Conservation (phyloP, 2,113 vertebrate species). For the Macquaria ambigua region DNA sequence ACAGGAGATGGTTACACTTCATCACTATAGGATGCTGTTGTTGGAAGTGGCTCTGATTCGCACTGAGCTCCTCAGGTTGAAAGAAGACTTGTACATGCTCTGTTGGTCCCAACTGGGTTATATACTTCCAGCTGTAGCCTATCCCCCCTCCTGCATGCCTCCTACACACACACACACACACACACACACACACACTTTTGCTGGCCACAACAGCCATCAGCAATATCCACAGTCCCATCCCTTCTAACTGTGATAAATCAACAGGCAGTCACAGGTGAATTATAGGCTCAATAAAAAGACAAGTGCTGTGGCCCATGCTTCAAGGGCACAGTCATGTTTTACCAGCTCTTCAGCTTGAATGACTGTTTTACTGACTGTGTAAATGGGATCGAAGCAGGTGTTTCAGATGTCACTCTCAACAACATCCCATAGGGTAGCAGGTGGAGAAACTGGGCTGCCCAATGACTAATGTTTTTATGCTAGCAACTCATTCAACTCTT, state of each 20-base stretch:
- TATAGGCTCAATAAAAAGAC: conserved; percentile 73
- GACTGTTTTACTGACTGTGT: conserved; percentile 71
- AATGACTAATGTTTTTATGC: conserved; percentile 64
- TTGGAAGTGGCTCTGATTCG: conserved; percentile 43
- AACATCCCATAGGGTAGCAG: conserved; percentile 65
- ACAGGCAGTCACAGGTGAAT: conserved; percentile 68
- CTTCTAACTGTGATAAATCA: conserved; percentile 71
- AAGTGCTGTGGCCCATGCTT: conserved; percentile 41
- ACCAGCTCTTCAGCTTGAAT: conserved; percentile 64
- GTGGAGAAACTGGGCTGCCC: conserved; percentile 56
- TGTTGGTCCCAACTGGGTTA: conserved; percentile 59
- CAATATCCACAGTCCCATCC: conserved; percentile 43
- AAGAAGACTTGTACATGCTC: conserved; percentile 52
- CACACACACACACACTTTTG: conserved; percentile 26
- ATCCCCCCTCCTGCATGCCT: conserved; percentile 8
- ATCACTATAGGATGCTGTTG: conserved; percentile 65
- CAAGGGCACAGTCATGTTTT: conserved; percentile 71
- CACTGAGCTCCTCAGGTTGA: conserved; percentile 51
- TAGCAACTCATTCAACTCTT: conserved; percentile 60
- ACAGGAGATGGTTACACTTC: conserved; percentile 76
- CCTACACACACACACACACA: conserved; percentile 12
- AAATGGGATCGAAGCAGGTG: conserved; percentile 66
- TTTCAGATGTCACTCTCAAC: conserved; percentile 52
- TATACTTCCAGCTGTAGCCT: conserved; percentile 68
- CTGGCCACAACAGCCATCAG: conserved; percentile 26